Evolutionary conservation across 2,888 invertebrate species (phyloP).

Genomic region (Gymnocheta viridis): DNA sequence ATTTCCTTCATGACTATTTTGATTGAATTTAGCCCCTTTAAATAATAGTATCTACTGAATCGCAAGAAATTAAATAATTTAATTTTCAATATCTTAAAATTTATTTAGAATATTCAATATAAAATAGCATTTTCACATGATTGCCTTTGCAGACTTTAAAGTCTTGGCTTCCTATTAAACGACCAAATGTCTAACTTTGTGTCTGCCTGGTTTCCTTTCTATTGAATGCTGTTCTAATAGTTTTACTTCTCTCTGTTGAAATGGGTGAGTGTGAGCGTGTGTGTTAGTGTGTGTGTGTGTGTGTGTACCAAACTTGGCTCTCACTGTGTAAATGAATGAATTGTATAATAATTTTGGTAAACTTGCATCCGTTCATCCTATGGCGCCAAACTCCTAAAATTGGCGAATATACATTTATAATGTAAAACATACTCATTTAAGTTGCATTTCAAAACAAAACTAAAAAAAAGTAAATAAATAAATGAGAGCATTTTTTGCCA

Average conservation of each 20-base stretch:
- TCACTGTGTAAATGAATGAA: slow-evolving; percentile 56
- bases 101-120: neutral
- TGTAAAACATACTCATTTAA: slow-evolving; percentile 7
- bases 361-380: slow-evolving; percentile 63
- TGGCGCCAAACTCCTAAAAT: slow-evolving; percentile 64
- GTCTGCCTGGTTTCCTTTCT: slow-evolving; percentile 67
- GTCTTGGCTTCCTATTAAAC: slow-evolving; percentile 19
- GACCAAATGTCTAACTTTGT: slow-evolving; percentile 48
- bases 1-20: too few species aligned
- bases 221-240: slow-evolving; percentile 44
- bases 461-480: too few species aligned
- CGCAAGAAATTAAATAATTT: neutral
- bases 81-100: neutral
- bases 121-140: slow-evolving; percentile 1
- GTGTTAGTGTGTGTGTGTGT: neutral
- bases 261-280: neutral
- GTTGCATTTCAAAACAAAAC: slow-evolving; percentile 25
- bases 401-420: slow-evolving; percentile 44
- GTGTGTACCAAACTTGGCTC: slow-evolving; percentile 54
- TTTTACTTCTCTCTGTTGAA: neutral
- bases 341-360: slow-evolving; percentile 60
- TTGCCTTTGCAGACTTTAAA: neutral
- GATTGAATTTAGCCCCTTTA: too few species aligned
- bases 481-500: slow-evolving; percentile 36
- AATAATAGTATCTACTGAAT: too few species aligned